A percentile compares a stretch with the other conserved stretches of the same genome.
Evolutionary conservation across 2,888 invertebrate species (phyloP).

Genomic region (Eupithecia tripunctaria): DNA sequence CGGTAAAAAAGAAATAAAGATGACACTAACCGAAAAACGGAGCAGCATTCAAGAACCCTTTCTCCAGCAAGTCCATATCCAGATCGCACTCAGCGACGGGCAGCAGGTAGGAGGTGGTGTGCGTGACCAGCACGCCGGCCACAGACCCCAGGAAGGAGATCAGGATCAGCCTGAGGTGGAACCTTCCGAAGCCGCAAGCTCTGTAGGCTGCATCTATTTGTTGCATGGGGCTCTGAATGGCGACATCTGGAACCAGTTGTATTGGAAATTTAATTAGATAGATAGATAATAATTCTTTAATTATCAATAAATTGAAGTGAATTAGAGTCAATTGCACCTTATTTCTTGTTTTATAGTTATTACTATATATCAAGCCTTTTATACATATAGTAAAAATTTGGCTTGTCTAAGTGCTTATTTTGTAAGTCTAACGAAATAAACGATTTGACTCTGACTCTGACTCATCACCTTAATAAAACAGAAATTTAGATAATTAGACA

Average conservation of each 20-base stretch:
- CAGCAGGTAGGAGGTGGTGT: constrained; percentile 61
- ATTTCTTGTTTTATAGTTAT: too few species aligned
- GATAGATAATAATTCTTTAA: too few species aligned
- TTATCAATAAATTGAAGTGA: too few species aligned
- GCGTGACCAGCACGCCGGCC: constrained; percentile 56
- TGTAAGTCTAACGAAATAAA: too few species aligned
- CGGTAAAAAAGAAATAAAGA: too few species aligned
- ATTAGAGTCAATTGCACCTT: too few species aligned
- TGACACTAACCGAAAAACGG: constrained; percentile 57
- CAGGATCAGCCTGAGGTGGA: constrained; percentile 60
- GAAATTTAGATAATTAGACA: too few species aligned
- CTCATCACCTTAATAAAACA: too few species aligned
- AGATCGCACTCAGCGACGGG: constrained; percentile 70
- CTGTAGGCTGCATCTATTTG: constrained; percentile 63
- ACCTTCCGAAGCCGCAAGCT: constrained; percentile 64
- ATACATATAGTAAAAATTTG: too few species aligned
- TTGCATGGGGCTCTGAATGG: constrained; percentile 55
- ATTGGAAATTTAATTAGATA: neutral
- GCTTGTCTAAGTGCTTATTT: too few species aligned
- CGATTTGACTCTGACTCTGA: too few species aligned
- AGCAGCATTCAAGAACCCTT: constrained; percentile 65
- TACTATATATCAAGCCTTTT: too few species aligned
- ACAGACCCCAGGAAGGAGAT: constrained; percentile 56
- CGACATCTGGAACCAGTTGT: constrained; percentile 7
- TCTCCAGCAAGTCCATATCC: constrained; percentile 64